Evolutionary conservation across 1,140 invertebrate genomes (phyloP).

Genomic region (Chymomyza costata): DNA sequence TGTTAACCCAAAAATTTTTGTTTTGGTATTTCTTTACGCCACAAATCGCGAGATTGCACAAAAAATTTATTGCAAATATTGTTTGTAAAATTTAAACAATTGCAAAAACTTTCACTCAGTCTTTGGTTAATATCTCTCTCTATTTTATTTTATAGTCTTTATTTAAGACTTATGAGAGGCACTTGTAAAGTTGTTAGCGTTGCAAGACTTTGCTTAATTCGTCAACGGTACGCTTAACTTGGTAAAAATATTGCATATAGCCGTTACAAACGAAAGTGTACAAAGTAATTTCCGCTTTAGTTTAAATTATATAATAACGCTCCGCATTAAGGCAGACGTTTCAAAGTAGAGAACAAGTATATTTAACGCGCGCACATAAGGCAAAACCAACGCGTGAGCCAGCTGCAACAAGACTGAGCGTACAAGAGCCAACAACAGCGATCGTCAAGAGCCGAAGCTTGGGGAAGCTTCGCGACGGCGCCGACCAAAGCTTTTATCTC

Average conservation of each 20-base stretch:
- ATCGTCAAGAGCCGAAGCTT: not conserved
- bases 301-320: slow-evolving; percentile 60
- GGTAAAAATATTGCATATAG: slow-evolving; percentile 37
- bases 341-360: slow-evolving; percentile 14
- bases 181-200: slow-evolving; percentile 16
- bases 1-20: not conserved
- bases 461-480: slow-evolving; percentile 26
- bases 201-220: slow-evolving; percentile 36
- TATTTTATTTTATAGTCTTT: slow-evolving; percentile 14
- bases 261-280: slow-evolving; percentile 44
- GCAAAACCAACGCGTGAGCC: slow-evolving; percentile 63
- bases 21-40: too few relatives aligned
- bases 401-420: slow-evolving; percentile 63
- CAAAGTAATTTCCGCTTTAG: slow-evolving; percentile 36
- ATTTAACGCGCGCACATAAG: slow-evolving; percentile 39
- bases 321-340: slow-evolving; percentile 18
- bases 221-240: slow-evolving; percentile 29
- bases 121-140: slow-evolving; percentile 1
- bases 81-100: slow-evolving; percentile 23
- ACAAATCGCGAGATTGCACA: too few relatives aligned
- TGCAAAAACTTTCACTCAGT: slow-evolving; percentile 53
- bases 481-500: slow-evolving; percentile 20
- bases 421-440: not conserved
- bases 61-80: slow-evolving; percentile 20
- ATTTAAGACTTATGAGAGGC: slow-evolving; percentile 19